Percentiles rank a stretch among this genome's conserved stretches.
phyloP scores from a whole-genome alignment of 2,113 vertebrate genomes.

The Hylia prasina region DNA sequence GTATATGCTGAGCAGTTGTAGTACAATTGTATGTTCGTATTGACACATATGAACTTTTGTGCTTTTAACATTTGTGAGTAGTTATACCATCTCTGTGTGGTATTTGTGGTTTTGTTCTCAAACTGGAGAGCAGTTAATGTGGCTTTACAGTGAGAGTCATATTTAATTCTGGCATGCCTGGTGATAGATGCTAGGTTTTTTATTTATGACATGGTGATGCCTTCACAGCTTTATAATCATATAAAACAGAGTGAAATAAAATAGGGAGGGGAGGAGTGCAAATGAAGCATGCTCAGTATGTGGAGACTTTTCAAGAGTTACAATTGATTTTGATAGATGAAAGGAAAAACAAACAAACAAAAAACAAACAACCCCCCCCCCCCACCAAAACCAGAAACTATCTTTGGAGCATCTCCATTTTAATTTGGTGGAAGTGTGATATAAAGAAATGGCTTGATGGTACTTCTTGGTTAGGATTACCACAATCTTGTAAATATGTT shows the following conservation, averaged over 20 bases:
- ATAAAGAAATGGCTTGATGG: neutral
- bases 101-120: neutral
- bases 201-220: neutral
- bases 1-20: neutral
- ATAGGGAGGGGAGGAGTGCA: too few species aligned
- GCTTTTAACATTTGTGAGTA: neutral
- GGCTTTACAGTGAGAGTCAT: neutral
- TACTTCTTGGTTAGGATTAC: neutral
- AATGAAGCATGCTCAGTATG: neutral
- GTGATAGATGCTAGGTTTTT: neutral
- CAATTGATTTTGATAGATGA: neutral
- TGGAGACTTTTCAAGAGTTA: neutral
- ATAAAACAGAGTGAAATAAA: neutral
- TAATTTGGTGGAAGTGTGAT: accelerated
- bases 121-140: neutral
- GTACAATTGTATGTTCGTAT: neutral
- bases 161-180: neutral
- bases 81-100: neutral
- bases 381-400: accelerated
- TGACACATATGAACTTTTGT: neutral
- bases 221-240: neutral
- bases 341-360: neutral
- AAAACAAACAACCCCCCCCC: accelerated
- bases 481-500: neutral
- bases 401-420: neutral